Percentiles rank a stretch among this genome's conserved stretches.
These are phyloP conservation scores for Spodoptera littoralis DNA, from an alignment of 2,888 invertebrate species.

Conservation along the genomic window DNA sequence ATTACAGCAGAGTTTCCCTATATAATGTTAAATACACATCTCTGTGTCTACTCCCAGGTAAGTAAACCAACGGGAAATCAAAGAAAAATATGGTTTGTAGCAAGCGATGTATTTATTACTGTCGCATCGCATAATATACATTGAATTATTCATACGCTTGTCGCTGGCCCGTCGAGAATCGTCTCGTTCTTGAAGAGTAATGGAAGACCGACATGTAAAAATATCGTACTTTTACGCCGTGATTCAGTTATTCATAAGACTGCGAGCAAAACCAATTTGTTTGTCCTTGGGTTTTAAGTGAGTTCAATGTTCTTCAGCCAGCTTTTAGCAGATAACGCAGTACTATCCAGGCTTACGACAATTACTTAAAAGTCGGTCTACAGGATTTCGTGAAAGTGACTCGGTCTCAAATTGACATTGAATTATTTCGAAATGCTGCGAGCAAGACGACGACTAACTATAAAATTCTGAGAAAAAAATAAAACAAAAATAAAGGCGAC, in stretches of 20 bases:
- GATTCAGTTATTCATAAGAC: conserved; percentile 30
- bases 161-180: conserved; percentile 25
- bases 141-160: conserved; percentile 69
- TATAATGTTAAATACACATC: not conserved
- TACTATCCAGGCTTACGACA: not conserved
- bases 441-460: not conserved
- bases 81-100: conserved; percentile 35
- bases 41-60: conserved; percentile 3
- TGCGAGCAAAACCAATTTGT: conserved; percentile 2
- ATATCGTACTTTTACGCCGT: conserved; percentile 18
- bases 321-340: not conserved
- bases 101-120: conserved; percentile 56
- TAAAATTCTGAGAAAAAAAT: not conserved
- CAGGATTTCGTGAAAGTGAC: not conserved
- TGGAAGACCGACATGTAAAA: conserved; percentile 36
- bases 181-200: conserved; percentile 42
- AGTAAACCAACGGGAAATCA: conserved; percentile 29
- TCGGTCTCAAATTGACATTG: not conserved
- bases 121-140: conserved; percentile 59
- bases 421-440: not conserved
- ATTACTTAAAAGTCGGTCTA: conserved; percentile 2
- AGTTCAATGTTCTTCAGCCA: conserved; percentile 6
- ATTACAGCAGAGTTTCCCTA: too few relatives aligned
- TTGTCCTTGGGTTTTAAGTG: conserved; percentile 19
- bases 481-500: conserved; percentile 2